phyloP scores from a whole-genome alignment of 2,797 vertebrate genomes.

The Buphagus erythrorhynchus region DNA sequence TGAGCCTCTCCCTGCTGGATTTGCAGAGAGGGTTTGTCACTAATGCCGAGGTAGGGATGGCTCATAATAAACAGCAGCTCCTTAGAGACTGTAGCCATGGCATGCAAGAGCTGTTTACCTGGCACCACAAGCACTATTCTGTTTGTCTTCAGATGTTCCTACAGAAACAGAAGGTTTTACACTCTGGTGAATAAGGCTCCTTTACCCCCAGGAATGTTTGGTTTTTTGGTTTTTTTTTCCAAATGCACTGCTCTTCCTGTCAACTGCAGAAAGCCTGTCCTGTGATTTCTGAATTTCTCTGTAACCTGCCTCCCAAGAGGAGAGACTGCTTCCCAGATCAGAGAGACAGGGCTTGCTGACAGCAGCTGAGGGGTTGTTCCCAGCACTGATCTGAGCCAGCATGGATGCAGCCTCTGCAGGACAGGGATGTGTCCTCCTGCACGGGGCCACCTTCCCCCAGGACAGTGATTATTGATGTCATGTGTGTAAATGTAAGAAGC shows the following conservation, averaged over 20 bases:
- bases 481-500: not conserved
- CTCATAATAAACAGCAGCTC: constrained; percentile 71
- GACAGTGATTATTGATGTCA: not conserved
- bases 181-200: not conserved
- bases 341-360: constrained; percentile 23
- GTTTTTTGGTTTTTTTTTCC: rapidly evolving
- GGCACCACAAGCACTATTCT: constrained; percentile 40
- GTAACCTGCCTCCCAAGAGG: not conserved
- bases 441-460: not conserved
- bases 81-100: constrained; percentile 78
- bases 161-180: constrained; percentile 39
- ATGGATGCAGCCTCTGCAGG: not conserved
- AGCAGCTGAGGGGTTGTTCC: constrained; percentile 14
- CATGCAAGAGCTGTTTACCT: constrained; percentile 64
- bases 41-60: not conserved
- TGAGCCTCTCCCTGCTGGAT: not conserved
- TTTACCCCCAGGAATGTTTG: not conserved
- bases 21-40: constrained; percentile 52
- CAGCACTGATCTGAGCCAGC: not conserved
- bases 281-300: not conserved
- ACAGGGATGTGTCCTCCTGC: not conserved
- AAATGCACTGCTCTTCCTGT: not conserved
- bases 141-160: constrained; percentile 57
- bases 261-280: not conserved
- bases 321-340: constrained; percentile 9